These are phyloP conservation scores for Drosophila paranaensis DNA, from an alignment of 2,888 invertebrate species.

Conservation along the genomic window DNA sequence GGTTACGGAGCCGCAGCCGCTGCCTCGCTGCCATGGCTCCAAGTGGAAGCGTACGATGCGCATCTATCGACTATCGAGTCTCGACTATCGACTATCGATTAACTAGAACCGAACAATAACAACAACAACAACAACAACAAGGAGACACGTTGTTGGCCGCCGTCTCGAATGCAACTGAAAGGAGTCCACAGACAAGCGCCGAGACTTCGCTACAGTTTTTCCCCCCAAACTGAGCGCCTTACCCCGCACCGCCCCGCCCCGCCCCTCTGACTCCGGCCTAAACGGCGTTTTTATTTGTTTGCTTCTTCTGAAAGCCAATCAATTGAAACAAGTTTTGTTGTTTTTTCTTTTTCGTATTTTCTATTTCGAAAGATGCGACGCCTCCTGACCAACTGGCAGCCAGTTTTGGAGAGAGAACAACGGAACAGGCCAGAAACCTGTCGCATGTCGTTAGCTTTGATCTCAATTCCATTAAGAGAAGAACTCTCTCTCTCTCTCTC, in stretches of 20 bases:
- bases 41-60: slow-evolving; percentile 85
- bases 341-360: slow-evolving; percentile 8
- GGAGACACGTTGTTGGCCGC: slow-evolving; percentile 43
- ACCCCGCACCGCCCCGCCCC: not conserved
- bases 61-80: slow-evolving; percentile 63
- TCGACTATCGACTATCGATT: slow-evolving; percentile 9
- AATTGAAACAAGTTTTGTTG: slow-evolving; percentile 54
- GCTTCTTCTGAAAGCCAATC: slow-evolving; percentile 37
- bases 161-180: slow-evolving; percentile 79
- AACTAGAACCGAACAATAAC: slow-evolving; percentile 20
- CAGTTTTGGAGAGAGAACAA: slow-evolving; percentile 44
- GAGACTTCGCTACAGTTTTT: slow-evolving; percentile 54
- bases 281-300: slow-evolving; percentile 30
- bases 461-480: slow-evolving; percentile 66
- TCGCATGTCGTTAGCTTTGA: slow-evolving; percentile 47
- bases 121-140: slow-evolving; percentile 30
- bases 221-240: slow-evolving; percentile 21
- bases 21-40: slow-evolving; percentile 84
- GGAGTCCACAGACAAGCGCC: slow-evolving; percentile 46
- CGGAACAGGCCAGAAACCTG: slow-evolving; percentile 48
- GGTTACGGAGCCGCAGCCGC: slow-evolving; percentile 79
- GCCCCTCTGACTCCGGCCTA: not conserved
- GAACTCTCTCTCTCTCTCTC: slow-evolving; percentile 26
- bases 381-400: slow-evolving; percentile 25
- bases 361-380: slow-evolving; percentile 41